A percentile compares a stretch with the other conserved stretches of the same genome.
Evolutionary conservation across 2,888 invertebrate species (phyloP).

Genomic region (Ceraclea dissimilis): DNA sequence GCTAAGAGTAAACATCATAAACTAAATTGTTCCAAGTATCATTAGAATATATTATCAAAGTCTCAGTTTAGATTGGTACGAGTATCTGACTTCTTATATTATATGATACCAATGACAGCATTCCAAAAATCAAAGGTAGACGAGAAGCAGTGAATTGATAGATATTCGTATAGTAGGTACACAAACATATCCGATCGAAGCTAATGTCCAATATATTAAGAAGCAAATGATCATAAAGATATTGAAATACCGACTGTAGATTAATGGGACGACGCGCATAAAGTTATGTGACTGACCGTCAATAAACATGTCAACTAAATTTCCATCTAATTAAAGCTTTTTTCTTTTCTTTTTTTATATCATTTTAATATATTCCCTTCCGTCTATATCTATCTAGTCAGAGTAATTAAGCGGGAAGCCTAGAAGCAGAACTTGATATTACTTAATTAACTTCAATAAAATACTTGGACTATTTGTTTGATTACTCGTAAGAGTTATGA

Average conservation of each 20-base stretch:
- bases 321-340: slow-evolving; percentile 25
- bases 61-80: too few relatives aligned
- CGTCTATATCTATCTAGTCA: background rate
- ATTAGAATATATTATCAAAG: too few relatives aligned
- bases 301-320: slow-evolving; percentile 26
- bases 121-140: too few relatives aligned
- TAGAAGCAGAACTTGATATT: background rate
- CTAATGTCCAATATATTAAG: background rate
- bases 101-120: too few relatives aligned
- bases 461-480: background rate
- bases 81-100: too few relatives aligned
- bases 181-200: background rate
- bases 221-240: slow-evolving; percentile 17
- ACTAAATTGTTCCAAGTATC: too few relatives aligned
- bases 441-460: background rate
- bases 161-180: too few relatives aligned
- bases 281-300: slow-evolving; percentile 25
- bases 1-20: too few relatives aligned
- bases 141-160: too few relatives aligned
- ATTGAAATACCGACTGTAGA: slow-evolving; percentile 22
- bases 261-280: slow-evolving; percentile 21
- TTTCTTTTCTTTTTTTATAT: background rate
- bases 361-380: slow-evolving; percentile 1
- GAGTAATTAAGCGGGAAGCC: slow-evolving; percentile 13
- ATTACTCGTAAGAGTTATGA: too few relatives aligned